Evolutionary conservation across 1,140 invertebrate genomes (phyloP).

Genomic region (Homalodisca vitripennis): DNA sequence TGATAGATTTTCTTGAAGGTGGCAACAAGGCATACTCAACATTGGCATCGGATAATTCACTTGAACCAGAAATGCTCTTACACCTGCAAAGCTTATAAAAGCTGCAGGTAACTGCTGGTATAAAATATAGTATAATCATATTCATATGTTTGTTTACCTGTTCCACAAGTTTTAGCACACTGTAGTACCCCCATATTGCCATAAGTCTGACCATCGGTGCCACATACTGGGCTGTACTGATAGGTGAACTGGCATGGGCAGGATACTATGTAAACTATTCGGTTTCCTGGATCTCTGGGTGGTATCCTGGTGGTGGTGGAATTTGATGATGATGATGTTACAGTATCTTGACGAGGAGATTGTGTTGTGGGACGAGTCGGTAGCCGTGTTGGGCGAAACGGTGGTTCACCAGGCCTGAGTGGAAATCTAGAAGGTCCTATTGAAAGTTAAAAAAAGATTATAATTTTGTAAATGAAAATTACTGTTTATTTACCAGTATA

Average conservation of each 20-base stretch:
- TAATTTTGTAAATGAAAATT: too few species aligned
- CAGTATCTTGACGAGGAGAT: not conserved
- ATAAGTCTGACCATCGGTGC: slow-evolving; percentile 60
- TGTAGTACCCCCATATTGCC: slow-evolving; percentile 56
- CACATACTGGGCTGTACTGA: slow-evolving; percentile 70
- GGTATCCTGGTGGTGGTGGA: slow-evolving; percentile 8
- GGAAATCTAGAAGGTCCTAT: too few species aligned
- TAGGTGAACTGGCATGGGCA: slow-evolving; percentile 3
- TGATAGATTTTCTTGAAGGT: too few species aligned
- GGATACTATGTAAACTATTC: not conserved
- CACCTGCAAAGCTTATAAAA: too few species aligned
- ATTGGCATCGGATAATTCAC: too few species aligned
- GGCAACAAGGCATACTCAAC: too few species aligned
- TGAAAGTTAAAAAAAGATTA: too few species aligned
- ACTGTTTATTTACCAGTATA: too few species aligned
- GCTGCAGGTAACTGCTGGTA: too few species aligned
- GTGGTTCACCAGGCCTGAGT: too few species aligned
- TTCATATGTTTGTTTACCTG: slow-evolving; percentile 46
- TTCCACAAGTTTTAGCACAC: slow-evolving; percentile 59
- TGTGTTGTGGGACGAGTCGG: not conserved
- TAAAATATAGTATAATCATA: not conserved
- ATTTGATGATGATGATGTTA: not conserved
- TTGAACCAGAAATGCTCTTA: too few species aligned
- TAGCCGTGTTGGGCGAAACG: too few species aligned
- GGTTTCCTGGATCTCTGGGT: not conserved